Base-by-base conservation (phyloP, 1,140 invertebrate species). In the Pantala flavescens region DNA sequence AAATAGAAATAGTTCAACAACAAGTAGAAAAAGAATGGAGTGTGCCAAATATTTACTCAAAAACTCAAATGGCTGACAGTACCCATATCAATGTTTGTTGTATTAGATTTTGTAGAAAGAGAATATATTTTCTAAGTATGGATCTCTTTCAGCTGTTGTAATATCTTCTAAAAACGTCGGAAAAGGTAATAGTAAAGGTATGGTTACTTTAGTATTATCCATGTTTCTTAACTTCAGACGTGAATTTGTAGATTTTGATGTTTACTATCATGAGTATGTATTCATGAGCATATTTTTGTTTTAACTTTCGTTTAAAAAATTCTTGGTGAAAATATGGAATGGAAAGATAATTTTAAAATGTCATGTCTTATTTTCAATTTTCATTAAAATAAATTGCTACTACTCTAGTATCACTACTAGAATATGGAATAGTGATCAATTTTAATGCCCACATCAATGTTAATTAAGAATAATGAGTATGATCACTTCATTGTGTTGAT, bases 101-200 rank as follows among this genome's bases (percentile, higher is more conserved):
- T 79, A 87, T 94, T 5, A 93, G 92, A 86, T 88, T 96, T 0
- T 93, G 89, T 82, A 95, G 94, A 93, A 90, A 90, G 81, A 84
- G 73, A 84, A 83, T 78, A 90, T 93, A 80, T 86, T 93, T 73
- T 91, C 89, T 76, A 93, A 88, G 84, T 92, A 96, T 87, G 94
- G 94, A 0, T 87, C 92, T 77, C 88, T 96, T 74, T 82, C 83
- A 11, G 89, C 87, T 70, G 81, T 96, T 43, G 85, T 95, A 21
- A 80, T 95, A 70, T 91, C 90, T 24, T 80, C 85, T 9, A 90
- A 90, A 74, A 93, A 90, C 79, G 90, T 88, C 78, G 92, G 93
- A 0, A 90, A 88, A 12, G 3, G 3, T 19, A 63, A 21, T 63
- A 63, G n/a, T 19, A 63, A 63, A 63, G 49, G 49, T 63, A 63